phyloP scores from a whole-genome alignment of 2,888 invertebrate species.

The Rhogogaster chlorosoma region DNA sequence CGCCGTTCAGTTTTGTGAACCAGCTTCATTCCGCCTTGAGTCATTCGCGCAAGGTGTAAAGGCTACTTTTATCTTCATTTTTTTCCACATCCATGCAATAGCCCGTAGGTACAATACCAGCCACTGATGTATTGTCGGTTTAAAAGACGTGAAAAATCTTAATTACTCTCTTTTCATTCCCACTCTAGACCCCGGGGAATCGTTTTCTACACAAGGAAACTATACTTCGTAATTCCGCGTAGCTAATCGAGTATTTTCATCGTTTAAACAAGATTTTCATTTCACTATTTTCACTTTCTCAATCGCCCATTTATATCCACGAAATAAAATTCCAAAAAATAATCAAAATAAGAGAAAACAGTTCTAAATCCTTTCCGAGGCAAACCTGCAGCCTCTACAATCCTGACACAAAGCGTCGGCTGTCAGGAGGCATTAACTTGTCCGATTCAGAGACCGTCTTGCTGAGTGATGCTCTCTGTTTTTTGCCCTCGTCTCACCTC shows the following conservation, averaged over 20 bases:
- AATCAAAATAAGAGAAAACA: not conserved
- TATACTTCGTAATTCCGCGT: not conserved
- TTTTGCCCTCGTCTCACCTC: conserved; percentile 39
- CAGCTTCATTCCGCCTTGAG: conserved; percentile 29
- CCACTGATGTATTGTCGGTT: conserved; percentile 7
- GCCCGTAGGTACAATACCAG: not conserved
- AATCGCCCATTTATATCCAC: too few species aligned
- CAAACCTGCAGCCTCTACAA: conserved; percentile 27
- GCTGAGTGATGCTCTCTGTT: conserved; percentile 59
- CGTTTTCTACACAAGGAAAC: not conserved
- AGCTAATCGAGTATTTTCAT: not conserved
- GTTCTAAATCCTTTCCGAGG: not conserved
- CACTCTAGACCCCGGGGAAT: not conserved
- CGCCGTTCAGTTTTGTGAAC: not conserved
- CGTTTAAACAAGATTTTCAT: not conserved
- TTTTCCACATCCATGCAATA: not conserved
- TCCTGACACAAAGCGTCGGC: conserved; percentile 66
- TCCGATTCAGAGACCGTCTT: conserved; percentile 69
- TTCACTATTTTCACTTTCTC: not conserved
- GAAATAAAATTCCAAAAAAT: not conserved
- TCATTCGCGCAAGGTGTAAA: conserved; percentile 44
- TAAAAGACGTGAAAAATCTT: conserved; percentile 40
- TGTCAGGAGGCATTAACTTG: conserved; percentile 67
- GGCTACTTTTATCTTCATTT: not conserved
- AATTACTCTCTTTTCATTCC: conserved; percentile 16